A percentile compares a stretch with the other conserved stretches of the same genome.
Conservation (phyloP, 2,888 invertebrate species). For the Sthenelais limicola region DNA sequence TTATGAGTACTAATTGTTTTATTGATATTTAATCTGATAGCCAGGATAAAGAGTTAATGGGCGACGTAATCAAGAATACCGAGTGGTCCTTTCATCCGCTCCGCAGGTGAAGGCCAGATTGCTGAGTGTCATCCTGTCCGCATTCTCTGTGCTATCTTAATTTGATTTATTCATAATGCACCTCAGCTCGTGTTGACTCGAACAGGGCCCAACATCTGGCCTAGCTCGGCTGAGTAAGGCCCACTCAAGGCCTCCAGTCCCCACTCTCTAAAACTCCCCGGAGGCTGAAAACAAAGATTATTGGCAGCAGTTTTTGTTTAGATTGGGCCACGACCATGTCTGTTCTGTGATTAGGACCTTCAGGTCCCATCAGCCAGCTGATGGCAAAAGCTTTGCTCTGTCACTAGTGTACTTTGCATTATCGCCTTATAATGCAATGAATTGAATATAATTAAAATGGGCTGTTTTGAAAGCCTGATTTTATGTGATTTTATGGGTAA, state of each 20-base stretch:
- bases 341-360: not conserved
- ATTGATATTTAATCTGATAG: too few relatives aligned
- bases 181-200: conserved; percentile 3
- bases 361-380: too few relatives aligned
- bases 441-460: too few relatives aligned
- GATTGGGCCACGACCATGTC: not conserved
- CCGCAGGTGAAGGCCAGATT: conserved; percentile 18
- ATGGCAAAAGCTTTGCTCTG: too few relatives aligned
- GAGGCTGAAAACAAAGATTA: conserved; percentile 5
- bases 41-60: too few relatives aligned
- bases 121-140: conserved; percentile 4
- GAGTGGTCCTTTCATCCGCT: conserved; percentile 2
- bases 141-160: conserved; percentile 30
- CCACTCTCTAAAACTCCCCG: not conserved
- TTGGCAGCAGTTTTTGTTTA: not conserved
- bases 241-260: not conserved
- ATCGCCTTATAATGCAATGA: too few relatives aligned
- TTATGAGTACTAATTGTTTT: too few relatives aligned
- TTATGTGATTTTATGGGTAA: too few relatives aligned
- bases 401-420: too few relatives aligned
- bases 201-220: conserved; percentile 15
- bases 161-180: conserved; percentile 32
- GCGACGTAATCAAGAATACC: not conserved
- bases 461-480: too few relatives aligned
- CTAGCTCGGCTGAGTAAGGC: not conserved